These are phyloP conservation scores for Recurvirostra avosetta DNA, from an alignment of 2,113 vertebrate species.

Conservation along the genomic window DNA sequence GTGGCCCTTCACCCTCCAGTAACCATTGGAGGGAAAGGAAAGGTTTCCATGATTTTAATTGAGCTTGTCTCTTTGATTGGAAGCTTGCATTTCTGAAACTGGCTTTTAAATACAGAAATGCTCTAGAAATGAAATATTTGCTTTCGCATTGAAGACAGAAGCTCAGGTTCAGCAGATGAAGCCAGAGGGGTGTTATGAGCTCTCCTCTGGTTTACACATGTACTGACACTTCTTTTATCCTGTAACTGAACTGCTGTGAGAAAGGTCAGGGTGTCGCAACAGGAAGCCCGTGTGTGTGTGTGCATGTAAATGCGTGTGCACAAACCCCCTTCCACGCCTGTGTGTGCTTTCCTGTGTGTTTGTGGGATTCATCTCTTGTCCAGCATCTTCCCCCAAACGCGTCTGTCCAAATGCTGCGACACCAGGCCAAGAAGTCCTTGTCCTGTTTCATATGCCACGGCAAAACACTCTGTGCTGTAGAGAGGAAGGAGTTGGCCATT, in stretches of 20 bases:
- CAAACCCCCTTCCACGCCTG: not conserved
- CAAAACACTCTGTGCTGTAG: not conserved
- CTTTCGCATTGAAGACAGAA: not conserved
- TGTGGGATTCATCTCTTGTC: not conserved
- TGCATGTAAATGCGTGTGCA: not conserved
- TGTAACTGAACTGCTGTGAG: not conserved
- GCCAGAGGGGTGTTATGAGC: not conserved
- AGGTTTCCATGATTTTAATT: not conserved
- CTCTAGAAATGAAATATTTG: not conserved
- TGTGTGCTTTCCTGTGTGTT: not conserved
- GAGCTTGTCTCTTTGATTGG: not conserved
- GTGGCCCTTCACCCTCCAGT: not conserved
- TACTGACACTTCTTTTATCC: conserved; percentile 20
- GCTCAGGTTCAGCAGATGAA: not conserved
- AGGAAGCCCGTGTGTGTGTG: not conserved
- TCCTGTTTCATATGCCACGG: not conserved
- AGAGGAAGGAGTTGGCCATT: not conserved
- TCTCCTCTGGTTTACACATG: not conserved
- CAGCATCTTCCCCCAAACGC: not conserved
- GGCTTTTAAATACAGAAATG: not conserved
- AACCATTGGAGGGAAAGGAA: not conserved
- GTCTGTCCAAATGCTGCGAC: not conserved
- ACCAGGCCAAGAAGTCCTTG: not conserved
- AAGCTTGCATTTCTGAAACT: not conserved
- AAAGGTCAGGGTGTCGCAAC: not conserved